phyloP scores from a whole-genome alignment of 2,888 invertebrate genomes.

The Synergus japonicus region DNA sequence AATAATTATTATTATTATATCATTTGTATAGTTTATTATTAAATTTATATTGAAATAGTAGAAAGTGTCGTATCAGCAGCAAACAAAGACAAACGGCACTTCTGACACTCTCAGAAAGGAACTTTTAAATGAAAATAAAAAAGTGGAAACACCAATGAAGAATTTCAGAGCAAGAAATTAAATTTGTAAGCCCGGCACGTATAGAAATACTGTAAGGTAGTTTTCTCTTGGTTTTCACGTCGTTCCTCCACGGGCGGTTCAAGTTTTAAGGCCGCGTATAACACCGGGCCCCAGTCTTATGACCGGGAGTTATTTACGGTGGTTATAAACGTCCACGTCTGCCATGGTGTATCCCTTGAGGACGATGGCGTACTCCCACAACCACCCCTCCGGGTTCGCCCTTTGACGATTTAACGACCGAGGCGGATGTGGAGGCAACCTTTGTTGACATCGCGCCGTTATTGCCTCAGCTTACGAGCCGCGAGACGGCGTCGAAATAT shows the following conservation, averaged over 20 bases:
- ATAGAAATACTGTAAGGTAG: neutral
- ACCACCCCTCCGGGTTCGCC: slow-evolving; percentile 47
- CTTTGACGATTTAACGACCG: slow-evolving; percentile 68
- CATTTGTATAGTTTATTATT: no score
- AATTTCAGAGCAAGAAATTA: neutral
- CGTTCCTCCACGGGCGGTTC: slow-evolving; percentile 24
- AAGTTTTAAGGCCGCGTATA: slow-evolving; percentile 44
- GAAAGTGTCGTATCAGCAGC: no score
- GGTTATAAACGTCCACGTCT: slow-evolving; percentile 71
- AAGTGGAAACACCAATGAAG: neutral
- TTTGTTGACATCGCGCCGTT: slow-evolving; percentile 67
- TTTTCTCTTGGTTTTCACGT: slow-evolving; percentile 7
- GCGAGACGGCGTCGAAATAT: slow-evolving; percentile 57
- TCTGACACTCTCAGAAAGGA: neutral
- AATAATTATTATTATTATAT: neutral
- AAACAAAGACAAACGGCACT: neutral
- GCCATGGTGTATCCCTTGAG: slow-evolving; percentile 46
- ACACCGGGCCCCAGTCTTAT: slow-evolving; percentile 53
- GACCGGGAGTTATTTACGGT: slow-evolving; percentile 70
- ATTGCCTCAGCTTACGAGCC: slow-evolving; percentile 62
- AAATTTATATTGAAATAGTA: no score
- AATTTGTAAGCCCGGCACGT: neutral
- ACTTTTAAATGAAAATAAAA: slow-evolving; percentile 30
- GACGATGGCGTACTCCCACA: slow-evolving; percentile 45
- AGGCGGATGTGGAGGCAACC: slow-evolving; percentile 60